Percentiles rank a stretch among this genome's conserved stretches.
These are phyloP conservation scores for Drosophila silvestris DNA, from an alignment of 2,888 invertebrate genomes.

Conservation along the genomic window DNA sequence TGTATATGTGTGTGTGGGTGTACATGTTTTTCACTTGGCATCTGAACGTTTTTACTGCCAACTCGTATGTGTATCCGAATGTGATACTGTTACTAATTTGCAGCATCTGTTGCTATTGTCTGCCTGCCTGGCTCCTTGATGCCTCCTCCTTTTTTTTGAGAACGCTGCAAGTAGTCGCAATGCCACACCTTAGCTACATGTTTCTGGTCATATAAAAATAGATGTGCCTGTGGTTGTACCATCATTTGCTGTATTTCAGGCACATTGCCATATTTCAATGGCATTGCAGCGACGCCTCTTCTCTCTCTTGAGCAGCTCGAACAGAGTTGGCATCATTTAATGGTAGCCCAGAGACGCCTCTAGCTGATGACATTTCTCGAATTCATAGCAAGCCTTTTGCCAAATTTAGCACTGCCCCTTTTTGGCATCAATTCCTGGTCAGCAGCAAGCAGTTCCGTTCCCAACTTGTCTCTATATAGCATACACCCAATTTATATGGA, in stretches of 20 bases:
- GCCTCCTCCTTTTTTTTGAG: slow-evolving; percentile 2
- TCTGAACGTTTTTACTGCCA: slow-evolving; percentile 22
- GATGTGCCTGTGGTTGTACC: slow-evolving; percentile 4
- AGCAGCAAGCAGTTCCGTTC: slow-evolving; percentile 9
- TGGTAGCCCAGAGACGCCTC: slow-evolving; percentile 30
- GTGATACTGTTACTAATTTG: slow-evolving; percentile 18
- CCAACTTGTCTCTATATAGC: slow-evolving; percentile 1
- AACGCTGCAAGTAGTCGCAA: slow-evolving; percentile 24
- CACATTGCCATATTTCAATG: slow-evolving; percentile 53
- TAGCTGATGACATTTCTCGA: slow-evolving; percentile 45
- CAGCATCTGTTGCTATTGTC: slow-evolving; percentile 58
- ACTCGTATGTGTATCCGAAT: slow-evolving; percentile 2
- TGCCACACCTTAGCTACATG: slow-evolving; percentile 46
- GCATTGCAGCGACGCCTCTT: slow-evolving; percentile 37
- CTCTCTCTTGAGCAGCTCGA: slow-evolving; percentile 1
- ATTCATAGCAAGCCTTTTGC: slow-evolving; percentile 62
- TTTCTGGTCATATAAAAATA: not conserved
- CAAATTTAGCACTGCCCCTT: slow-evolving; percentile 45
- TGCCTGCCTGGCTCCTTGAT: not conserved
- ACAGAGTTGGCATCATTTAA: slow-evolving; percentile 45
- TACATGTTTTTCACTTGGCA: slow-evolving; percentile 9
- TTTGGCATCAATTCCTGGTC: slow-evolving; percentile 41
- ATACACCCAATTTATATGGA: not conserved
- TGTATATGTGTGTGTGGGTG: not conserved
- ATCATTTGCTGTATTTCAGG: slow-evolving; percentile 54